These are phyloP conservation scores for Chlorodrepanis virens DNA, from an alignment of 2,113 vertebrate species.

Conservation along the genomic window DNA sequence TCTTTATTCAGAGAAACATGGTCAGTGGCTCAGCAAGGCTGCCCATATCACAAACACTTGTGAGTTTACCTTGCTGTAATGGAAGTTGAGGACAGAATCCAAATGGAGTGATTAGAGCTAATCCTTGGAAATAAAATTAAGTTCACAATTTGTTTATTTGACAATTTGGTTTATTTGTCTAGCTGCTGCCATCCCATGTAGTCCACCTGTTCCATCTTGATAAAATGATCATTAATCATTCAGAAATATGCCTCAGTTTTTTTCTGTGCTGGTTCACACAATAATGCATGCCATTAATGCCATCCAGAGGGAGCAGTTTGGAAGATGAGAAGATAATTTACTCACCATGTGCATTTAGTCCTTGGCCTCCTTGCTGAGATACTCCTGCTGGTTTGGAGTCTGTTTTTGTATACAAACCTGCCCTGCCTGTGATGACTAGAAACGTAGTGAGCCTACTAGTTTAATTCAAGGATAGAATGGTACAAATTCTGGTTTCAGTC, in stretches of 20 bases:
- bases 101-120: constrained; percentile 22
- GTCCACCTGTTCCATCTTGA: not conserved
- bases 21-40: not conserved
- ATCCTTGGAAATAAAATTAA: not conserved
- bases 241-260: not conserved
- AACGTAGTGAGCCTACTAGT: not conserved
- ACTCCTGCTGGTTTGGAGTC: constrained; percentile 22
- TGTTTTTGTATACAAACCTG: not conserved
- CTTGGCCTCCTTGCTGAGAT: not conserved
- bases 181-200: not conserved
- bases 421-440: not conserved
- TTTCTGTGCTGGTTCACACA: constrained; percentile 19
- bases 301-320: not conserved
- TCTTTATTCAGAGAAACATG: not conserved
- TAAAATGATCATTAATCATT: not conserved
- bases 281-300: constrained; percentile 11
- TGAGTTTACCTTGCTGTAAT: not conserved
- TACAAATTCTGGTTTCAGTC: not conserved
- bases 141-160: constrained; percentile 20
- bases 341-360: not conserved
- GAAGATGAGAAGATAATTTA: constrained; percentile 38
- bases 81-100: not conserved
- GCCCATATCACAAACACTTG: not conserved
- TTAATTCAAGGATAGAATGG: not conserved
- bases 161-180: not conserved